phyloP scores from a whole-genome alignment of 2,113 vertebrate species.

The Quiscalus mexicanus region DNA sequence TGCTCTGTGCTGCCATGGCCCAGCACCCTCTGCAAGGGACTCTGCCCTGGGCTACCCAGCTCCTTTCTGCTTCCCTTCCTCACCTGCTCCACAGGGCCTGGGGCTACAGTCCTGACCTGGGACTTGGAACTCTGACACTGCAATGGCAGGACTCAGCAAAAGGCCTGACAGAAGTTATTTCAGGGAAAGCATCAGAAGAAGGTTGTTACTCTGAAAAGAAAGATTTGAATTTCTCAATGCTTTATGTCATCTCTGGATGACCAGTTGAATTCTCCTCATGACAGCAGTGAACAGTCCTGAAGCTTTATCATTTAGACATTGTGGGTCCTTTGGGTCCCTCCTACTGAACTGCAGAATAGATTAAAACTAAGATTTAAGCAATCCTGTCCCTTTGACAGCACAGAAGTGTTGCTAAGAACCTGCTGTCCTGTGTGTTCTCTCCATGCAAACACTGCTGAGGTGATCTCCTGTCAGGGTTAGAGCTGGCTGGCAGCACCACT shows the following conservation, averaged over 20 bases:
- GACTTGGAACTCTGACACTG: background rate
- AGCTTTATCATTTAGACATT: background rate
- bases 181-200: background rate
- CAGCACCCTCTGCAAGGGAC: too few species aligned
- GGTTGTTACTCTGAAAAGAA: background rate
- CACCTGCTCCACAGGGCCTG: accelerated
- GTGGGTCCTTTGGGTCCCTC: background rate
- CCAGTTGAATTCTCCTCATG: background rate
- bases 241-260: background rate
- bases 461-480: background rate
- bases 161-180: background rate
- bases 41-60: background rate
- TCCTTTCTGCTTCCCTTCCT: background rate
- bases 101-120: background rate
- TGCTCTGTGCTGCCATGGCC: too few species aligned
- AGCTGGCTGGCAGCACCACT: background rate
- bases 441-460: background rate
- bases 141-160: background rate
- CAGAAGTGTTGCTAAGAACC: background rate
- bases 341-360: background rate
- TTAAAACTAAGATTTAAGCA: background rate
- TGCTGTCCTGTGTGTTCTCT: background rate
- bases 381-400: background rate
- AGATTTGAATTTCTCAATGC: background rate
- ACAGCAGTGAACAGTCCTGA: background rate